Conservation (phyloP, 2,888 invertebrate species). For the Plagodis dolabraria region DNA sequence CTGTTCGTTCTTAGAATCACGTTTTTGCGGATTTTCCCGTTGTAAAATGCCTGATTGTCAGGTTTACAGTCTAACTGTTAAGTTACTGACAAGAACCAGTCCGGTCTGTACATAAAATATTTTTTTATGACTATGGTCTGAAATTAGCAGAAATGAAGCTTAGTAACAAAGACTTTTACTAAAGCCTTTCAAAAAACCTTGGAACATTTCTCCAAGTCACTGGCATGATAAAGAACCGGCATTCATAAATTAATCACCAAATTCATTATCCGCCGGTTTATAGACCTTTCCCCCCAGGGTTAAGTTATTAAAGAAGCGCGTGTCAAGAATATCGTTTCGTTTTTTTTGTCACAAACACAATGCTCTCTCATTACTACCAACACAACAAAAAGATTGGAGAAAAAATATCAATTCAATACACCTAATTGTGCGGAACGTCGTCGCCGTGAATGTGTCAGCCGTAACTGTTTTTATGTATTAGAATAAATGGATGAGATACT, state of each 20-base stretch:
- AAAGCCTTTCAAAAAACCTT: neutral
- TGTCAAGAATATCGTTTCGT: slow-evolving; percentile 22
- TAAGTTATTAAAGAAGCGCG: slow-evolving; percentile 17
- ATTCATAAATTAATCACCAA: slow-evolving; percentile 3
- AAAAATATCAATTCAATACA: slow-evolving; percentile 23
- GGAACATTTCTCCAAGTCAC: neutral
- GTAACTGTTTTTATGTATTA: slow-evolving; percentile 5
- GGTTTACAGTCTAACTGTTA: neutral
- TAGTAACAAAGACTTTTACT: no score
- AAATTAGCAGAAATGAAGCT: no score
- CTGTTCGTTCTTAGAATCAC: neutral
- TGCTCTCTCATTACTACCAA: slow-evolving; percentile 42
- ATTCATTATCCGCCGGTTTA: slow-evolving; percentile 9
- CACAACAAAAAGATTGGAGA: slow-evolving; percentile 47
- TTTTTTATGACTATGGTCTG: no score
- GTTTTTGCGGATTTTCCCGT: neutral
- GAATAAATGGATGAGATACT: slow-evolving; percentile 13
- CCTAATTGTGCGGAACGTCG: slow-evolving; percentile 45
- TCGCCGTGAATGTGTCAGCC: slow-evolving; percentile 42
- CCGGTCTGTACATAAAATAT: no score
- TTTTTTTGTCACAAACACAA: slow-evolving; percentile 39
- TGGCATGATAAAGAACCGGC: neutral
- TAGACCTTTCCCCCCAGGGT: slow-evolving; percentile 12
- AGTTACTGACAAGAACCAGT: neutral
- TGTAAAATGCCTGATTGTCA: neutral